These are phyloP conservation scores for Chironomus riparius DNA, from an alignment of 2,888 invertebrate genomes.

Conservation along the genomic window DNA sequence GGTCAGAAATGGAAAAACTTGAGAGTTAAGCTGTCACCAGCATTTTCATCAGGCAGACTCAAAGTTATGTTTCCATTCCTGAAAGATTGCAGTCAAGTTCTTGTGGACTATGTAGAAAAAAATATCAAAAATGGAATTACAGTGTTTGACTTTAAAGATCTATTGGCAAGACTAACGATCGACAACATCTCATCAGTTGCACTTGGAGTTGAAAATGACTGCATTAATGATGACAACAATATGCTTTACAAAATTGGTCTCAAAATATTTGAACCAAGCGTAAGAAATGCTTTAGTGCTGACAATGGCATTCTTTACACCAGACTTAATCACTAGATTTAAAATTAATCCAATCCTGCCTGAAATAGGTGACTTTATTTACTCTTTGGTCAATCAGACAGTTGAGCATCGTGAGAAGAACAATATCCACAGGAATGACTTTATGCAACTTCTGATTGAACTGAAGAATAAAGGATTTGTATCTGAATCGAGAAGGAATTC, in stretches of 20 bases:
- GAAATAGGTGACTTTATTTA: conserved; percentile 29
- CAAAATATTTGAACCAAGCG: conserved; percentile 31
- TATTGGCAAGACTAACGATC: conserved; percentile 35
- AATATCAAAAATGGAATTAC: conserved; percentile 36
- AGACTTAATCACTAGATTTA: background rate
- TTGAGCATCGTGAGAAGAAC: conserved; percentile 30
- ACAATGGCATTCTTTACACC: conserved; percentile 29
- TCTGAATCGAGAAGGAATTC: background rate
- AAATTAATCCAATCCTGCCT: background rate
- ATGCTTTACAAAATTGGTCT: conserved; percentile 32
- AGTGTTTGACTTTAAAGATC: conserved; percentile 39
- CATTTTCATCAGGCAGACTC: conserved; percentile 52
- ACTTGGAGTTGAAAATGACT: conserved; percentile 35
- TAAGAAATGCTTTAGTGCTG: conserved; percentile 30
- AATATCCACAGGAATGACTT: conserved; percentile 37
- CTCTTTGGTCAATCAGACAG: conserved; percentile 30
- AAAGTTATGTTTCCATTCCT: conserved; percentile 51
- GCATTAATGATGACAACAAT: conserved; percentile 31
- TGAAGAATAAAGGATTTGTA: conserved; percentile 30
- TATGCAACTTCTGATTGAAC: conserved; percentile 38
- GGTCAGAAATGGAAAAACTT: conserved; percentile 52
- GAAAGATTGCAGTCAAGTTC: conserved; percentile 45
- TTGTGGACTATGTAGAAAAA: conserved; percentile 40
- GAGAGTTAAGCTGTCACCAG: conserved; percentile 50
- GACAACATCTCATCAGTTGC: conserved; percentile 36